Conservation (phyloP, 2,797 vertebrate genomes). For the Crenuchus spilurus region DNA sequence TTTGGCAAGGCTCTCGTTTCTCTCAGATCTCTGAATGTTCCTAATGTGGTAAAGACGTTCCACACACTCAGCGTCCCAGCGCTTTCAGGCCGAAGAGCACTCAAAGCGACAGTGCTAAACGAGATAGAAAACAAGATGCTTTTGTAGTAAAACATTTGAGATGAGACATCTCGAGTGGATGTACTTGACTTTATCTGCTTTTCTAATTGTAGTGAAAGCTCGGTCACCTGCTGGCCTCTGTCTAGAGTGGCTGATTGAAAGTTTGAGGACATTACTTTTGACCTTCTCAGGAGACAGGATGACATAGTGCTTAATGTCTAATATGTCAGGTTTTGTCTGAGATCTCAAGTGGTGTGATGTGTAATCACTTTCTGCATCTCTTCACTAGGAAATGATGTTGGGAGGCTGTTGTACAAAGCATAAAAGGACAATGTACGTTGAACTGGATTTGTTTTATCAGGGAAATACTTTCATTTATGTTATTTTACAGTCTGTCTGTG, state of each 20-base stretch:
- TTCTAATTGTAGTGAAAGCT: slow-evolving; percentile 4
- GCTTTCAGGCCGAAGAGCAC: slow-evolving; percentile 19
- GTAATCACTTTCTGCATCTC: neutral
- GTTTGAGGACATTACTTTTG: neutral
- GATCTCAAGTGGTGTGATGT: neutral
- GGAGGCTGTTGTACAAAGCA: too few relatives aligned
- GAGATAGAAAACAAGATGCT: neutral
- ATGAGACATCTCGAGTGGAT: slow-evolving; percentile 6
- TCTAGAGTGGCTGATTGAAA: neutral
- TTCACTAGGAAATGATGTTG: neutral
- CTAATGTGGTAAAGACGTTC: slow-evolving; percentile 31
- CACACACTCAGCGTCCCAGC: slow-evolving; percentile 9
- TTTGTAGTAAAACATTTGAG: slow-evolving; percentile 19
- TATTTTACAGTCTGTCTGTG: too few relatives aligned
- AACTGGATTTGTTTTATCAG: too few relatives aligned
- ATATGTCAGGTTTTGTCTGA: neutral
- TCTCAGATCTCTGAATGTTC: neutral
- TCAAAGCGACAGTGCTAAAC: slow-evolving; percentile 16
- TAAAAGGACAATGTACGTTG: too few relatives aligned
- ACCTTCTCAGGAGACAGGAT: slow-evolving; percentile 6
- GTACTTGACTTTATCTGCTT: neutral
- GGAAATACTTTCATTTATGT: too few relatives aligned
- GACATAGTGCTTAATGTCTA: neutral
- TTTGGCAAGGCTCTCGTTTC: slow-evolving; percentile 53
- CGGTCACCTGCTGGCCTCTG: slow-evolving; percentile 3